Conservation (phyloP, 2,888 invertebrate species). For the Hypolimnas misippus region DNA sequence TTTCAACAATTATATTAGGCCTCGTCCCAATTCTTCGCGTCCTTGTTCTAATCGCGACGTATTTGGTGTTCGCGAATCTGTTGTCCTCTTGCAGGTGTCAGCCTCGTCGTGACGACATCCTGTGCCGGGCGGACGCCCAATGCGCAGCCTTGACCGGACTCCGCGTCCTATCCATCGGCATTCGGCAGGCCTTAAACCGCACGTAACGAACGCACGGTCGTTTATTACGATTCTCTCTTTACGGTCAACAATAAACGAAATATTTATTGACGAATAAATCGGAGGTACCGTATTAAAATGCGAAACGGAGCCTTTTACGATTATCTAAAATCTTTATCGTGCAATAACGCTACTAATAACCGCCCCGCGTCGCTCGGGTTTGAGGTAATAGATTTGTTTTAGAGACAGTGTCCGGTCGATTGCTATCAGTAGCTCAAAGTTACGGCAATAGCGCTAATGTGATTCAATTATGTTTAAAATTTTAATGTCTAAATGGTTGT, state of each 20-base stretch:
- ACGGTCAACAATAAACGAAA: constrained; percentile 1
- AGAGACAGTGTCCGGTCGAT: background rate
- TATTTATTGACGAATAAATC: constrained; percentile 7
- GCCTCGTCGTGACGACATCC: constrained; percentile 3
- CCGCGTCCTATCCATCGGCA: background rate
- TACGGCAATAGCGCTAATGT: background rate
- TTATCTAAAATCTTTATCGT: constrained; percentile 8
- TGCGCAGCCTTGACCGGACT: background rate
- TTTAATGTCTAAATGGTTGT: constrained; percentile 3
- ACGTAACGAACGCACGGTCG: background rate
- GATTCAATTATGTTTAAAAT: background rate
- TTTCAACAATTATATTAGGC: background rate
- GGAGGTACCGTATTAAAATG: constrained; percentile 2
- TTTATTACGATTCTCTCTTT: constrained; percentile 3
- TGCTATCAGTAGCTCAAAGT: background rate
- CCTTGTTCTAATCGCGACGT: background rate
- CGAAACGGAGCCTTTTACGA: constrained; percentile 3
- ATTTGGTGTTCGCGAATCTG: constrained; percentile 6
- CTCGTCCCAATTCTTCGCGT: no score
- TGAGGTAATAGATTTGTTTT: constrained; percentile 9
- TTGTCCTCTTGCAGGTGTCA: constrained; percentile 12
- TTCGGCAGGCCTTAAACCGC: background rate
- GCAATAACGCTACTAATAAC: background rate
- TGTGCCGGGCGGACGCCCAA: constrained; percentile 5
- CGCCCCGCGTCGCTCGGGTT: background rate